A percentile compares a stretch with the other conserved stretches of the same genome.
Conservation (phyloP, 2,888 invertebrate species). For the Plebejus melissa region DNA sequence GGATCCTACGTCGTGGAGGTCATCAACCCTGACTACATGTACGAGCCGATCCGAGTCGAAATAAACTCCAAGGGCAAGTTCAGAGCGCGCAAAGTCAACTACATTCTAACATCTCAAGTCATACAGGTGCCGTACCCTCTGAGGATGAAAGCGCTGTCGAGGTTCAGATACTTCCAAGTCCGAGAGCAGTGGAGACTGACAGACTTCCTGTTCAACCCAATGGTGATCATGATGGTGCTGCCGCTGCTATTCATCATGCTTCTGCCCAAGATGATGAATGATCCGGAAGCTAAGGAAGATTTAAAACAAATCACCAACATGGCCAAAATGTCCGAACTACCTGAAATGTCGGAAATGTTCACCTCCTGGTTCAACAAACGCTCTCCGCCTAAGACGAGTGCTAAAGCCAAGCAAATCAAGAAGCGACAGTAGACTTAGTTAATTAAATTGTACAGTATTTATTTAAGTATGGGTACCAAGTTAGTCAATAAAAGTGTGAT, state of each 20-base stretch:
- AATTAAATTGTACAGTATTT: conserved; percentile 27
- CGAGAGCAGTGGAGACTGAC: conserved; percentile 98
- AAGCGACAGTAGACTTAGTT: conserved; percentile 59
- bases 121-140: conserved; percentile 96
- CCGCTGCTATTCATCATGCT: conserved; percentile 94
- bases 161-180: conserved; percentile 92
- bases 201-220: conserved; percentile 97
- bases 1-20: conserved; percentile 97
- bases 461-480: conserved; percentile 24
- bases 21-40: conserved; percentile 92
- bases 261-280: conserved; percentile 97
- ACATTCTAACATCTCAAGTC: conserved; percentile 94
- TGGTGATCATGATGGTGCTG: conserved; percentile 98
- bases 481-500: conserved; percentile 24
- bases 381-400: conserved; percentile 65
- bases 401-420: conserved; percentile 71
- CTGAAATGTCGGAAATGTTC: conserved; percentile 97
- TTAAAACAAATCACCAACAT: conserved; percentile 93
- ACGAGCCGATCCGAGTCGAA: conserved; percentile 97
- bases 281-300: conserved; percentile 97
- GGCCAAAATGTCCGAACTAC: conserved; percentile 91
- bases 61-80: conserved; percentile 98
- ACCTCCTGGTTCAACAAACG: conserved; percentile 91
- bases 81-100: conserved; percentile 95
- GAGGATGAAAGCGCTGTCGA: conserved; percentile 89